phyloP scores from a whole-genome alignment of 2,888 invertebrate species.

The Drosophila paranaensis region DNA sequence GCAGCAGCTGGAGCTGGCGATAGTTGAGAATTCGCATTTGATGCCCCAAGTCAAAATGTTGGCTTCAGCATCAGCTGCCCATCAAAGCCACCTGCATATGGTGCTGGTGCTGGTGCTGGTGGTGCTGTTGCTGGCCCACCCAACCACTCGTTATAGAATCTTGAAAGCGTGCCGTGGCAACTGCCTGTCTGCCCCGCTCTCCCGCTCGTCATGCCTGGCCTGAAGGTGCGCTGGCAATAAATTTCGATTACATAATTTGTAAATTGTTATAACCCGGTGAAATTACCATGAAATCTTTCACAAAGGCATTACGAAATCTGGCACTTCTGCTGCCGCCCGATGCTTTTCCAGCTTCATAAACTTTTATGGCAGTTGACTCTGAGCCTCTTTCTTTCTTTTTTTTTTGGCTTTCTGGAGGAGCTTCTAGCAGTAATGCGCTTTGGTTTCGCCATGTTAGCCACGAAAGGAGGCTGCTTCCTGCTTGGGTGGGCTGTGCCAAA shows the following conservation, averaged over 20 bases:
- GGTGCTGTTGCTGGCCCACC: constrained; percentile 48
- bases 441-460: constrained; percentile 64
- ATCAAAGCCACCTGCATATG: constrained; percentile 72
- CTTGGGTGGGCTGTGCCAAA: constrained; percentile 61
- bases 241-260: constrained; percentile 83
- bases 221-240: constrained; percentile 63
- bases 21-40: constrained; percentile 34
- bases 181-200: neutral
- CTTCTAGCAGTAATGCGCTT: constrained; percentile 62
- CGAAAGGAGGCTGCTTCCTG: constrained; percentile 43
- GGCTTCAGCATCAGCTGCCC: constrained; percentile 58
- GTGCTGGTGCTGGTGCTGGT: constrained; percentile 16
- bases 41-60: constrained; percentile 42
- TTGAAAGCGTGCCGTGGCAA: constrained; percentile 42
- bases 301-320: constrained; percentile 77
- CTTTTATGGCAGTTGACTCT: constrained; percentile 72
- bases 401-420: constrained; percentile 12
- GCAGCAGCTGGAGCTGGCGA: neutral
- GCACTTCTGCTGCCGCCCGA: constrained; percentile 53
- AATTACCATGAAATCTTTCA: constrained; percentile 81
- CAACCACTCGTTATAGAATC: constrained; percentile 38
- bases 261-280: constrained; percentile 81
- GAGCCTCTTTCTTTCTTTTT: neutral
- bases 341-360: constrained; percentile 58
- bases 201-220: constrained; percentile 24